Base-by-base conservation (phyloP, 2,113 vertebrate genomes). In the Erpornis zantholeuca region DNA sequence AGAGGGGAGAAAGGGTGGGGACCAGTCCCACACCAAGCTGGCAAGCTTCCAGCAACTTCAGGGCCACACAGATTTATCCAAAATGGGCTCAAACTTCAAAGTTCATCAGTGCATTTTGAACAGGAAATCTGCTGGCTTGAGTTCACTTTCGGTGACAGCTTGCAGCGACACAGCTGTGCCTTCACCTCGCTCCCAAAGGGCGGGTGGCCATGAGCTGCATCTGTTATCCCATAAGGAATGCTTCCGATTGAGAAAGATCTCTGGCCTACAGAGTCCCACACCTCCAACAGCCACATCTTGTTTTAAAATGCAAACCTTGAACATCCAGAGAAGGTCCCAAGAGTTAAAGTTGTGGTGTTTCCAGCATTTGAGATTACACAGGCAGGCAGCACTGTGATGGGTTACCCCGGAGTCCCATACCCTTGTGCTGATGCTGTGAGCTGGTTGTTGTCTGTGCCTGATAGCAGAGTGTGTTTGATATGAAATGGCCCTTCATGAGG, bases 41-140 rank as follows among this genome's bases (percentile, higher is more conserved):
- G 85, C 90, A 25, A 12, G 0, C 21, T 76, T 19, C 66, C 94
- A 80, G 70, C 45, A 31, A 2, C 87, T 7, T 1, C 70, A 73
- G 56, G 31, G 88, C 68, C 65, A 4, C 33, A 28, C 44, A 19
- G 50, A 36, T 73, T 93, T 72, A 54, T 72, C 71, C 4, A 2
- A 81, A 38, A 60, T 33, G 38, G 24, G 53, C 45, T 71, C 27
- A 35, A 14, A 72, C 80, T 77, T 96, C 86, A 75, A 11, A 91
- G 83, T 64, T 94, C 23, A 0, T 45, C 27, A 59, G 78, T 63
- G 38, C 35, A 21, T 90, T 96, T 88, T 71, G 68, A 70, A 78
- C 85, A 82, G 87, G 94, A 92, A 97, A 78, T 65, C 35, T 81
- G 50, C 56, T 80, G 52, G 79, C 79, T 90, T 2, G 20, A 73